Base-by-base conservation (phyloP, 2,888 invertebrate species). In the Mantis religiosa region DNA sequence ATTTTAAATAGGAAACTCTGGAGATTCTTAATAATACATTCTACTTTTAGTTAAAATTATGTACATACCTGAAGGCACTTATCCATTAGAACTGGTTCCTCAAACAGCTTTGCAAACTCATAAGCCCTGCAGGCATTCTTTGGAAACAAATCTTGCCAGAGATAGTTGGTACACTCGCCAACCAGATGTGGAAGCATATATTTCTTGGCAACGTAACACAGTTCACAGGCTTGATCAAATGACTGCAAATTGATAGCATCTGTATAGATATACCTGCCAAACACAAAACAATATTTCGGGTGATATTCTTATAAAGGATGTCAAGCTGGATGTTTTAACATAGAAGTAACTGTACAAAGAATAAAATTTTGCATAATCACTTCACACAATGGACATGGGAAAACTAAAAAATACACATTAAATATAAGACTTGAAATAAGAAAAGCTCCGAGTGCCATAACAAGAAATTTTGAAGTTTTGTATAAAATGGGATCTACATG, bases 181-280 rank as follows among this genome's bases (percentile, higher is more conserved):
- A 97, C 97, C 14, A 98, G 94, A 92, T 96, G 96, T 0, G 97
- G 97, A 89, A 98, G 92, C 96, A 98, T 97, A 91, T 98, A 98
- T 92, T 98, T 98, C 92, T 98, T 98, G 15, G 97, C 97, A 88
- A 97, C 97, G 92, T 98, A 98, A 92, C 97, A 98, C 81, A 98
- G 92, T 91, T 98, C 97, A 92, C 97, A 97, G 0, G 97, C 97
- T 92, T 97, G 96, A 91, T 97, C 97, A 92, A 98, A 97, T 0
- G 97, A 97, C 89, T 95, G 95, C 15, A 97, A 95, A 91, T 96
- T 96, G 82, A 97, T 96, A 91, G 95, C 95, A 91, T 97, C 97
- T 12, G 97, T 97, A 92, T 98, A 98, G 89, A 97, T 97, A 91
- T 97, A 97, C 91, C 96, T 96, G 92, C 54, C 54, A 71, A 20